Evolutionary conservation across 2,888 invertebrate genomes (phyloP).

Genomic region (Sphinx pinastri): DNA sequence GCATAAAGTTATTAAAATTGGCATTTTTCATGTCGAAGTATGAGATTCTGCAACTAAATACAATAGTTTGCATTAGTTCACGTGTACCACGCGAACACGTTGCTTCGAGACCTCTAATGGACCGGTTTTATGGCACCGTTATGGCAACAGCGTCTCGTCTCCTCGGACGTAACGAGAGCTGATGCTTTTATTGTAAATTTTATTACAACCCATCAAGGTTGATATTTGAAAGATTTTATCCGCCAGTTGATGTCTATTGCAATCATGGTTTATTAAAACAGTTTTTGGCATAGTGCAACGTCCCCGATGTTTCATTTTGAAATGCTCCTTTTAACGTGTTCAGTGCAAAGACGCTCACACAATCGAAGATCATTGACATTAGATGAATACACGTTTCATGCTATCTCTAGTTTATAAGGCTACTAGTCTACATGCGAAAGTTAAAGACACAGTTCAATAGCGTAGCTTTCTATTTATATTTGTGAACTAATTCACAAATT

Average conservation of each 20-base stretch:
- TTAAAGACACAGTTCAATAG: too few relatives aligned
- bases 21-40: slow-evolving; percentile 29
- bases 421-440: too few relatives aligned
- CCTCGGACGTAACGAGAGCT: slow-evolving; percentile 32
- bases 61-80: slow-evolving; percentile 32
- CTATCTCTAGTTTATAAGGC: not conserved
- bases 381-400: not conserved
- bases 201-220: slow-evolving; percentile 35
- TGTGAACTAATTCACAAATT: too few relatives aligned
- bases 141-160: slow-evolving; percentile 42
- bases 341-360: not conserved
- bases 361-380: slow-evolving; percentile 7
- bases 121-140: slow-evolving; percentile 65
- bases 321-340: not conserved
- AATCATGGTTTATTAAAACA: slow-evolving; percentile 35
- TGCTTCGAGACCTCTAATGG: slow-evolving; percentile 42
- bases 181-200: slow-evolving; percentile 31
- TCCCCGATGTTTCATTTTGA: slow-evolving; percentile 24
- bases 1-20: too few relatives aligned
- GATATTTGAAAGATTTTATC: slow-evolving; percentile 24
- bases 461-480: too few relatives aligned
- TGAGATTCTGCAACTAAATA: slow-evolving; percentile 19
- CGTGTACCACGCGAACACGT: slow-evolving; percentile 34
- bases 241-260: slow-evolving; percentile 14
- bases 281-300: slow-evolving; percentile 41